Evolutionary conservation across 2,113 vertebrate genomes (phyloP), one percentile per base, ranked within the genome.

Genomic region (Ariopsis seemanni): DNA sequence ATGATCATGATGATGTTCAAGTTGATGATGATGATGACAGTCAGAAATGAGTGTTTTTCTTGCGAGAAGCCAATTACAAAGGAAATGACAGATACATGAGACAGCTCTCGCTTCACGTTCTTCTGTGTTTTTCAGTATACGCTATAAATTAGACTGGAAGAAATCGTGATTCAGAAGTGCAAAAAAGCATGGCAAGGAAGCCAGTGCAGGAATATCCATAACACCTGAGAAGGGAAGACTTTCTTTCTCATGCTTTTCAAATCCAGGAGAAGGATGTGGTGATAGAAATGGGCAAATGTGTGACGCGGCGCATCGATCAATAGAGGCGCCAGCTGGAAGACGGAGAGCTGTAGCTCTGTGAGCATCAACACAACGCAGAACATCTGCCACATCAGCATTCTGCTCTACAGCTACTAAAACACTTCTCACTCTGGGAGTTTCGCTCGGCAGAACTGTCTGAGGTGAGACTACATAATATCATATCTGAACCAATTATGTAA

Each of bases 381-480:
- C 85, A 85, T 57, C 82, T 20, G 82, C 52, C 58, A 57, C 83
- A 87, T 63, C 67, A 85, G 67, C 50, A 85, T 71, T 60, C 63
- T 71, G 52, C 18, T 58, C 25, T 62, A 27, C 82, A 50, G 65
- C 62, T 69, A 69, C 85, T 89, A 50, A 60, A 79, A 79, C 78
- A 34, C 77, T 52, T 86, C 34, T 48, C 48, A 53, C 75, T 79
- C 60, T 86, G 74, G 60, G 52, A 82, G n/a, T 34, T 74, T 72
- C 79, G 7, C 67, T 62, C 55, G 15, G 79, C 79, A 63, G 65
- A 87, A 62, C 67, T 74, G 65, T 82, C 77, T 52, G 65, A 87
- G 1, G 86, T 82, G 78, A 87, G 86, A 87, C 42, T 55, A 72
- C 77, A 27, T 18, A 58, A 82, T n/a, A 87, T 81, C 65, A 75